Percentiles rank a stretch among this genome's conserved stretches.
Evolutionary conservation across 2,888 invertebrate species (phyloP).

Genomic region (Imbricaverruca yamaguchii): DNA sequence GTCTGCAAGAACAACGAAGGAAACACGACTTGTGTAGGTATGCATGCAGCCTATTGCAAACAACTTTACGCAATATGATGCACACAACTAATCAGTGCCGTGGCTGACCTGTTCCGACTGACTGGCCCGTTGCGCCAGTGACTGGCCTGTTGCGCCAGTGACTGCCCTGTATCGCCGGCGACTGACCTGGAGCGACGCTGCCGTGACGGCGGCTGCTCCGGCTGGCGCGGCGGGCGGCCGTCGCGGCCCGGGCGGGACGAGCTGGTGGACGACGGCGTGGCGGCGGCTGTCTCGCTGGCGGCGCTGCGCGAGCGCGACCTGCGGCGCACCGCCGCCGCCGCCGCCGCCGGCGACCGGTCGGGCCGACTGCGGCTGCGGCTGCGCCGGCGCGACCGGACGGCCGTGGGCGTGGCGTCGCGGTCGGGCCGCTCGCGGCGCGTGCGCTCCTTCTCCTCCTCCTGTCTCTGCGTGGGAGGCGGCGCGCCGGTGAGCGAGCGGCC

Average conservation of each 20-base stretch:
- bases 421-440: constrained; percentile 17
- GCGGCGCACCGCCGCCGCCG: background rate
- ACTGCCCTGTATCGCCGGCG: too few species aligned
- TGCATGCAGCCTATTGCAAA: background rate
- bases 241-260: background rate
- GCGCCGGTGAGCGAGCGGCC: background rate
- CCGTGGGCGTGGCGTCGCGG: background rate
- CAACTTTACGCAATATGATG: too few species aligned
- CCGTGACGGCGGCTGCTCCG: too few species aligned
- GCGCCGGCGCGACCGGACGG: background rate
- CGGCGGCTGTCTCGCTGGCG: too few species aligned
- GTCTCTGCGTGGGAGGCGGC: background rate
- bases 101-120: too few species aligned
- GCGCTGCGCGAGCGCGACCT: background rate
- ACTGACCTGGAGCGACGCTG: background rate
- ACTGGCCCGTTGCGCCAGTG: too few species aligned
- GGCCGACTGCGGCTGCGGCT: constrained; percentile 9
- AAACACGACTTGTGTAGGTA: too few species aligned
- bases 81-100: background rate
- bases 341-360: background rate
- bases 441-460: constrained; percentile 22
- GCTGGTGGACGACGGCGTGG: background rate
- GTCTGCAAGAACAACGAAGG: too few species aligned
- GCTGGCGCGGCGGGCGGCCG: background rate
- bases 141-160: too few species aligned